Base-by-base conservation (phyloP, 2,113 vertebrate species). In the Paratilapia polleni region DNA sequence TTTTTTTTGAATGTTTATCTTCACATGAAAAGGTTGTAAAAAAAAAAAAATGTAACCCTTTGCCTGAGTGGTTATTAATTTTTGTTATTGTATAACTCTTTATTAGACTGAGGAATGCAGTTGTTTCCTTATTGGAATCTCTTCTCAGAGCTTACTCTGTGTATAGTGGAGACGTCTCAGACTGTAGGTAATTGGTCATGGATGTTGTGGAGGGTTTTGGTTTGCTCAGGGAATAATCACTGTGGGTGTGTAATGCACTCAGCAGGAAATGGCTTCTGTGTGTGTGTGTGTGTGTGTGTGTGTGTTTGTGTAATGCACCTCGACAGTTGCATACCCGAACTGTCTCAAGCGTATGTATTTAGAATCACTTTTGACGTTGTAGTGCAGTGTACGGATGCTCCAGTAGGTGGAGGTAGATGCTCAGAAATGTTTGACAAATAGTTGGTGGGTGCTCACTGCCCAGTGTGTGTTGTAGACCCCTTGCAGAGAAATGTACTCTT, bases 381-480 rank as follows among this genome's bases (percentile, higher is more conserved):
- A 17, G 28, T 58, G 80, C 59, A 41, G 64, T 89, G 59, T 58
- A 22, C 52, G 80, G 56, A 59, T 22, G 0, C 1, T 54, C 92
- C 93, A 90, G 66, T 34, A 94, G 93, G 84, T 57, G 93, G 92
- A n/a, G 79, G 6, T 80, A 88, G 62, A 86, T 1, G 2, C 70
- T 58, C 2, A 63, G 8, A 78, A 56, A 84, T 77, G 14, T 36
- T 34, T 9, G 62, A 74, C 20, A 47, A 26, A 24, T 9, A 3
- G 28, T 19, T 34, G 24, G 11, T 34, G 14, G 34, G 15, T 49
- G 38, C 20, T 63, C 49, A 47, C 36, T 20, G 34, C 47, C 73
- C 58, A n/a, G 47, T 10, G 19, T 68, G 66, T 57, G 68, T 43
- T 10, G 17, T 36, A 36, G 57, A 28, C 49, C 24, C 19, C 70